Percentiles rank a stretch among this genome's conserved stretches.
phyloP scores from a whole-genome alignment of 2,888 invertebrate genomes.

The Caenorhabditis sp. region DNA sequence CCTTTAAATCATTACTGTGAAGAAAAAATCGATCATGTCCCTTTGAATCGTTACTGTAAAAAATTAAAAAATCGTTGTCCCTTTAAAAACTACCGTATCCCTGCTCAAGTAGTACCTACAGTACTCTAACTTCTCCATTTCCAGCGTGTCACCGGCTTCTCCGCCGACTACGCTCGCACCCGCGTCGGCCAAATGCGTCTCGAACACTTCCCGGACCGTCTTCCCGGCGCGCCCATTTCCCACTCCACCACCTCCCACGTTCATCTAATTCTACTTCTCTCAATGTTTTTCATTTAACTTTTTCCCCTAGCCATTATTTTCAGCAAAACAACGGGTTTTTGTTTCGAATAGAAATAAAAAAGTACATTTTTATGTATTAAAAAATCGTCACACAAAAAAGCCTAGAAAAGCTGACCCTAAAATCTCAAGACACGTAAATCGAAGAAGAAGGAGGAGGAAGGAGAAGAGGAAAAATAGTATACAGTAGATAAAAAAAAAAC shows the following conservation, averaged over 20 bases:
- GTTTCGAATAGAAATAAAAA: background rate
- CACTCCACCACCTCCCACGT: background rate
- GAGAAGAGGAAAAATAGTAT: background rate
- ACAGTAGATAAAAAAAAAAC: background rate
- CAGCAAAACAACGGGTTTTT: too few relatives aligned
- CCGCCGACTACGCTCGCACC: constrained; percentile 42
- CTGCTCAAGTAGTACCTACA: too few relatives aligned
- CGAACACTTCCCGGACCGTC: constrained; percentile 36
- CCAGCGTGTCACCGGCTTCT: constrained; percentile 46
- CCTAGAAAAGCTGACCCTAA: background rate
- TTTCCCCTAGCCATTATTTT: too few relatives aligned
- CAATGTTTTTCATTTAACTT: background rate
- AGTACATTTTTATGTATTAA: background rate
- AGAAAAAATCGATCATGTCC: too few relatives aligned
- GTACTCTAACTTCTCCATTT: constrained; percentile 6
- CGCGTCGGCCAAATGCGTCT: constrained; percentile 47
- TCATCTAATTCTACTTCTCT: constrained; percentile 1
- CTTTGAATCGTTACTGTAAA: too few relatives aligned
- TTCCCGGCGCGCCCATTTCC: constrained; percentile 32
- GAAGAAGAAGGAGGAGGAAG: background rate
- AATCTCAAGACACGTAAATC: background rate
- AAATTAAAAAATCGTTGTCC: too few relatives aligned
- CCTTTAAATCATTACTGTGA: too few relatives aligned
- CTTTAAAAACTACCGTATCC: too few relatives aligned
- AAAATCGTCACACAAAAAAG: background rate